Evolutionary conservation across 1,140 invertebrate species (phyloP), one percentile per base, ranked within the genome.

Genomic region (Bathynomus jamesi): DNA sequence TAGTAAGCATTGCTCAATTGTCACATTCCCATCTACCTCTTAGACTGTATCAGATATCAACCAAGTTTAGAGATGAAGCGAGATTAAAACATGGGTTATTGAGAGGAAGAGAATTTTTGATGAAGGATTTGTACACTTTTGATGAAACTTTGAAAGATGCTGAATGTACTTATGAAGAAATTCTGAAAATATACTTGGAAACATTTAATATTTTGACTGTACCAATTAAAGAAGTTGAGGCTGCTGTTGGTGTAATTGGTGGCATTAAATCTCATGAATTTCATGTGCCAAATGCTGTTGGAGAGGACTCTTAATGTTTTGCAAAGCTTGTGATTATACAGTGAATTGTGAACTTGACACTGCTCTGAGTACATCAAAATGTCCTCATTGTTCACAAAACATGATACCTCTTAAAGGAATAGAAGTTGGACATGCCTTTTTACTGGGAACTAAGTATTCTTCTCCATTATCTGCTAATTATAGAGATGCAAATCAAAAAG

Each of bases 81-180:
- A 53, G 40, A 5, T 53, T 21, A 3, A 53, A 53, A 53, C 2
- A 53, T 53, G 40, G 40, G 5, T 21, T 53, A 61, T 61, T 11
- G 53, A 69, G 67, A 69, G 27, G 53, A 3, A 28, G 67, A 13
- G 67, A 69, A 25, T 69, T 69, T 61, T 28, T 69, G 4, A 69
- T 69, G 67, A 69, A 69, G 25, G 67, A 69, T 25, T 31, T 69
- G 25, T 69, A 69, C 13, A 69, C 46, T 28, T 60, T 69, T 60
- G 67, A 69, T 21, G 27, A 10, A 29, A 61, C 60, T 25, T 53
- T 30, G 53, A 27, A 4, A 7, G 28, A 28, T 17, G 67, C 67
- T 13, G 21, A 8, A 29, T 11, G 27, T 17, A 69, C 67, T 7
- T 69, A 69, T 27, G 24, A 69, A 13, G 46, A 31, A n/a, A 28